Percentiles rank a stretch among this genome's conserved stretches.
phyloP scores from a whole-genome alignment of 1,140 invertebrate genomes.

The Drosophila jambulina region DNA sequence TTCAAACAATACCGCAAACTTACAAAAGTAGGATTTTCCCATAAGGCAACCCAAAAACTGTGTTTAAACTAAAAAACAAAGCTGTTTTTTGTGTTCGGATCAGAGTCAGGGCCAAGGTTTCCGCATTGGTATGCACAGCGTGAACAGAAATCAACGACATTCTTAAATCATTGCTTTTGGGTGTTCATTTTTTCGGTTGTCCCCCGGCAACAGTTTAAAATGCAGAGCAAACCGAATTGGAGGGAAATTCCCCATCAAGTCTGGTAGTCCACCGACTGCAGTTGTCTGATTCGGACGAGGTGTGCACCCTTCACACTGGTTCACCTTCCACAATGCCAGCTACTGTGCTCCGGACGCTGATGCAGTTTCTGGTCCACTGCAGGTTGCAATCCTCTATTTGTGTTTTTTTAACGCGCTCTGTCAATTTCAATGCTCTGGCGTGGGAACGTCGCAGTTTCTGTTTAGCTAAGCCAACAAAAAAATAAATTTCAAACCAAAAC shows the following conservation, averaged over 20 bases:
- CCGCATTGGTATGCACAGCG: conserved; percentile 47
- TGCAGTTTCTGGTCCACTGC: conserved; percentile 29
- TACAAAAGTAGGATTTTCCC: conserved; percentile 1
- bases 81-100: conserved; percentile 25
- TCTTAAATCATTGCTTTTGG: conserved; percentile 47
- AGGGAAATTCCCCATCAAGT: conserved; percentile 20
- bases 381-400: conserved; percentile 38
- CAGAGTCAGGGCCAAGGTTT: conserved; percentile 71
- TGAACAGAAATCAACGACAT: conserved; percentile 32
- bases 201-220: conserved; percentile 37
- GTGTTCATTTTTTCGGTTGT: conserved; percentile 19
- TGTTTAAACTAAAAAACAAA: conserved; percentile 7
- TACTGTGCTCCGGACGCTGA: conserved; percentile 24
- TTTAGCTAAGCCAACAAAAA: conserved; percentile 33
- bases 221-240: conserved; percentile 15
- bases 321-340: conserved; percentile 35
- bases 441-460: conserved; percentile 53
- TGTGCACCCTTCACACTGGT: conserved; percentile 37
- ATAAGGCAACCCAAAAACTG: not conserved
- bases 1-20: not conserved
- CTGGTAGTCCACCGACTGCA: conserved; percentile 17
- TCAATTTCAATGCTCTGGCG: conserved; percentile 60
- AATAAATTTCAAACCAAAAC: conserved; percentile 28
- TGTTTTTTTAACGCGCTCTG: conserved; percentile 21
- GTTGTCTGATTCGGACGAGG: conserved; percentile 18